Evolutionary conservation across 1,140 invertebrate genomes (phyloP).

Genomic region (Drosophila kikkawai): DNA sequence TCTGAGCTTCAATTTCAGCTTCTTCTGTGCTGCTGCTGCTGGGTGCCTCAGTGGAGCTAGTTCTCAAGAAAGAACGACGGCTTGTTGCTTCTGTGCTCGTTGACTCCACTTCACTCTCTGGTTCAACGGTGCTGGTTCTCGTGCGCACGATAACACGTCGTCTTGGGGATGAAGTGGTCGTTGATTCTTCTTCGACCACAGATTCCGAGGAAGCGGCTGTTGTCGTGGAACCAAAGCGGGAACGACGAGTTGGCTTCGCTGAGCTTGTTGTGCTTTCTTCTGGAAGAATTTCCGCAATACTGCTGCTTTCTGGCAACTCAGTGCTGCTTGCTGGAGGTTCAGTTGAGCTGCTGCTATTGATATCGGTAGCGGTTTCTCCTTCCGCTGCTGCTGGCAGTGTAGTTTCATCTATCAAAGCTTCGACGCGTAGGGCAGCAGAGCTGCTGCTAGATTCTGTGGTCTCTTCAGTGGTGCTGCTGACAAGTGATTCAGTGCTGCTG

Average conservation of each 20-base stretch:
- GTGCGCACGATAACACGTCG: slow-evolving; percentile 22
- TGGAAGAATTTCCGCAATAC: not conserved
- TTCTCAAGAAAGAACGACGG: slow-evolving; percentile 11
- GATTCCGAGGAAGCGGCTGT: slow-evolving; percentile 1
- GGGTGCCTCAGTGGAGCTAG: slow-evolving; percentile 1
- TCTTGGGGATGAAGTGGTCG: not conserved
- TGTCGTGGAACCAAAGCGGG: slow-evolving; percentile 5
- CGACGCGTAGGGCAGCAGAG: not conserved
- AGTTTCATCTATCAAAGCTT: slow-evolving; percentile 9
- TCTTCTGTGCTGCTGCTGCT: slow-evolving; percentile 9
- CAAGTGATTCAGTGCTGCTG: slow-evolving; percentile 2
- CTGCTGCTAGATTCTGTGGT: slow-evolving; percentile 10
- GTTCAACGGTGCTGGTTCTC: slow-evolving; percentile 14
- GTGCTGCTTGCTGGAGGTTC: slow-evolving; percentile 15
- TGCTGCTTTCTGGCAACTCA: slow-evolving; percentile 4
- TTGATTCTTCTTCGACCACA: slow-evolving; percentile 9
- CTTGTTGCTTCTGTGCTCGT: slow-evolving; percentile 10
- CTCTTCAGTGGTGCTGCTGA: not conserved
- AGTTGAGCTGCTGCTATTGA: slow-evolving; percentile 1
- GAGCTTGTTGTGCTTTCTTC: slow-evolving; percentile 9
- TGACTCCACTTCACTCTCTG: not conserved
- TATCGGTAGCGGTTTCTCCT: not conserved
- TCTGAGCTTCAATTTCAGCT: not conserved
- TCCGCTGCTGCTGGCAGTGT: not conserved
- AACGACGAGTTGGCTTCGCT: slow-evolving; percentile 5